These are phyloP conservation scores for Melanostigma gelatinosum DNA, from an alignment of 2,113 vertebrate species.

Conservation along the genomic window DNA sequence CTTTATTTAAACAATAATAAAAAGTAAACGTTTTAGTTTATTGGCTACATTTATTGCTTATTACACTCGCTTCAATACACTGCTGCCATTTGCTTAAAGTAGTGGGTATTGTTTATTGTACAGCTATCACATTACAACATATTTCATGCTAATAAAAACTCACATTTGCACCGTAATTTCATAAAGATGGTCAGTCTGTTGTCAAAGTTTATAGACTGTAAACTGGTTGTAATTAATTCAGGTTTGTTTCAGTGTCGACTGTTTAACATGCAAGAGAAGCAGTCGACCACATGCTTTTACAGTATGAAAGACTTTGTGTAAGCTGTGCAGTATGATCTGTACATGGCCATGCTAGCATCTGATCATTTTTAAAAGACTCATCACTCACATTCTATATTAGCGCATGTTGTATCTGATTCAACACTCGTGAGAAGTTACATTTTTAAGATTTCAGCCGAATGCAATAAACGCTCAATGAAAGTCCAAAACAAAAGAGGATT, in stretches of 20 bases:
- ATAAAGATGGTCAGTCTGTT: background rate
- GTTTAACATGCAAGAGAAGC: constrained; percentile 24
- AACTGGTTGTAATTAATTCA: background rate
- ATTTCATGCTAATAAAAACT: background rate
- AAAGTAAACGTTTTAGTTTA: background rate
- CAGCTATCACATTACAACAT: background rate
- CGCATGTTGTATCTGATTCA: background rate
- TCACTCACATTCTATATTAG: constrained; percentile 13
- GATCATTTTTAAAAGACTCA: constrained; percentile 34
- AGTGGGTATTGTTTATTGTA: background rate
- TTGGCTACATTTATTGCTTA: background rate
- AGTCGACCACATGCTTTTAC: background rate
- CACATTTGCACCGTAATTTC: constrained; percentile 1
- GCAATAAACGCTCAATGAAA: background rate
- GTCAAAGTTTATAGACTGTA: background rate
- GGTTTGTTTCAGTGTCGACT: constrained; percentile 14
- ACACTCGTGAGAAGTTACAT: background rate
- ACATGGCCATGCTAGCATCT: background rate
- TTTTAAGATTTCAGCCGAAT: constrained; percentile 1
- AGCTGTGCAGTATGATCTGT: constrained; percentile 17
- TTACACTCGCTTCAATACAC: background rate
- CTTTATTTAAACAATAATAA: background rate
- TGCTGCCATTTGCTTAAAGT: background rate
- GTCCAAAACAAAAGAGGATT: background rate
- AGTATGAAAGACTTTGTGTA: constrained; percentile 14